Evolutionary conservation across 1,140 invertebrate species (phyloP), one percentile per base, ranked within the genome.

Genomic region (Drosophila sulfurigaster): DNA sequence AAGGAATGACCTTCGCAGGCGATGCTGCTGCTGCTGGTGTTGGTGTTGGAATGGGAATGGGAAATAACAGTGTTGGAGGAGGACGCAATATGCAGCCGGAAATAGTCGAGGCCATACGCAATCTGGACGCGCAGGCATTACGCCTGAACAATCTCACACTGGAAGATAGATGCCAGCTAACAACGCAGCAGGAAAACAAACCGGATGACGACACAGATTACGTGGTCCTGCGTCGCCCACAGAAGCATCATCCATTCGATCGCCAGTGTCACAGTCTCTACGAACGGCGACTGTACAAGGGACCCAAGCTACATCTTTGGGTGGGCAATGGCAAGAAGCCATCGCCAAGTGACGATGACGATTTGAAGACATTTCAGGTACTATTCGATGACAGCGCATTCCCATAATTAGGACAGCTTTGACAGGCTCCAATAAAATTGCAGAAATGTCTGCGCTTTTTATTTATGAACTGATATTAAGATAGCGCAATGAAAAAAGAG

Each of bases 51-150:
- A 51, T 15, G 10, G 15, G 13, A 41, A 51, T 15, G 10, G 28
- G 20, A 0, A 32, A 25, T 1, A 30, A 4, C 10, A 43, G 60
- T 8, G 45, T 51, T 13, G 81, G 38, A 5, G 30, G 48, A 5
- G 81, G 82, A 51, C 78, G 82, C 46, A 73, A 69, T 48, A 70
- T 81, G 78, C 81, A 88, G 71, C 74, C 85, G 85, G 83, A 88
- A 83, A 90, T 92, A 64, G 78, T 75, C 58, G 91, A 92, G 71
- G 82, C 75, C 66, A 85, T 92, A 76, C 83, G 91, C 66, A 91
- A 76, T 68, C 68, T 92, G 64, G 91, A 92, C 60, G 63, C 81
- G 0, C 79, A 91, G 59, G 78, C 88, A 10, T 59, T 92, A 59
- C 76, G 75, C 4, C 70, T 92, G 3, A 92, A 91, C 67, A 89